Evolutionary conservation across 2,797 vertebrate species (phyloP).

Genomic region (Tachyglossus aculeatus): DNA sequence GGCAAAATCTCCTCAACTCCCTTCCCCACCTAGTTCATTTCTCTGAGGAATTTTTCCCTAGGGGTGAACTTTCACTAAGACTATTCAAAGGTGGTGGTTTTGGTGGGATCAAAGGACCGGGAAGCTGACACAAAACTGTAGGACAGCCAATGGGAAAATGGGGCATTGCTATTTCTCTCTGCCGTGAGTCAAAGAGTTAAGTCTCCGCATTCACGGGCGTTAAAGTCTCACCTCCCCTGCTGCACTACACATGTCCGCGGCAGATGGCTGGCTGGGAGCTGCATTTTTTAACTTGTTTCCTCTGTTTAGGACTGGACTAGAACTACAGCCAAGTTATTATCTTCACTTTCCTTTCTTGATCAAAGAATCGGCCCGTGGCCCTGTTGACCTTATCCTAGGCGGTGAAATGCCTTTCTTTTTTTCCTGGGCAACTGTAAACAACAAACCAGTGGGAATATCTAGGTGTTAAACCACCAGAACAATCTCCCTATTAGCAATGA

Average conservation of each 20-base stretch:
- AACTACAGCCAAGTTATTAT: constrained; percentile 49
- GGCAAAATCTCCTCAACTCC: no score
- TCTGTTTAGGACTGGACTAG: constrained; percentile 27
- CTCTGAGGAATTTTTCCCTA: no score
- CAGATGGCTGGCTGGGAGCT: constrained; percentile 43
- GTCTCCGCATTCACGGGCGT: constrained; percentile 38
- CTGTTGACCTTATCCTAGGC: constrained; percentile 31
- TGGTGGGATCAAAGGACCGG: no score
- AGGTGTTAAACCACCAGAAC: not conserved
- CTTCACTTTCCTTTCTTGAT: constrained; percentile 34
- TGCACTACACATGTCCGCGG: constrained; percentile 19
- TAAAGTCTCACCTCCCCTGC: constrained; percentile 4
- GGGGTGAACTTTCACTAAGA: no score
- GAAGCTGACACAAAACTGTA: constrained; percentile 24
- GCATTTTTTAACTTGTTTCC: constrained; percentile 38
- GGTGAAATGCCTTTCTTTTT: constrained; percentile 7
- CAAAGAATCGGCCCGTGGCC: constrained; percentile 40
- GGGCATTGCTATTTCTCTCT: constrained; percentile 39
- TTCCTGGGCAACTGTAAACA: constrained; percentile 9
- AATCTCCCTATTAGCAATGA: not conserved
- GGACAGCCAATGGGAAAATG: constrained; percentile 52
- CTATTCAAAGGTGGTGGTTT: no score
- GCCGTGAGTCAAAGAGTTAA: constrained; percentile 51
- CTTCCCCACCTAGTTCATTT: no score
- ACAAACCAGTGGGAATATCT: constrained; percentile 8